phyloP scores from a whole-genome alignment of 92 coral and sea anemone species.

The Umimayanthus chanpuru region DNA sequence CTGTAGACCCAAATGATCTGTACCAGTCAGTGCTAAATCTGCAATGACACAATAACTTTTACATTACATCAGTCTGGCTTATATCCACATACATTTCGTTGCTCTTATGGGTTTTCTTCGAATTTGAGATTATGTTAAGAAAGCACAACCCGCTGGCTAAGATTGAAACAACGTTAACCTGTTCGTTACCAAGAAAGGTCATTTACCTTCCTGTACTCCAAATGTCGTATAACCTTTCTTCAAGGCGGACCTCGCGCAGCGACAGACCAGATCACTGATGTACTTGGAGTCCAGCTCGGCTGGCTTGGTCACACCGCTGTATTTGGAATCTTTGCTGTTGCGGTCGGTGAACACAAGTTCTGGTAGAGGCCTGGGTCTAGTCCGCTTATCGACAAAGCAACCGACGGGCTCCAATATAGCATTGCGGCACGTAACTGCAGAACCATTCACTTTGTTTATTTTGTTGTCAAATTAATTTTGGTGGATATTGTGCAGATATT shows the following conservation, averaged over 20 bases:
- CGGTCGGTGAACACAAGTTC: conserved; percentile 23
- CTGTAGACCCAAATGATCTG: too few relatives aligned
- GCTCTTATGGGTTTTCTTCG: too few relatives aligned
- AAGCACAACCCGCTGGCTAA: too few relatives aligned
- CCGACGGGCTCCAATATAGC: background rate
- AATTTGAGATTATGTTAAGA: too few relatives aligned
- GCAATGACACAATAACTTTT: too few relatives aligned
- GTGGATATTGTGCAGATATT: background rate
- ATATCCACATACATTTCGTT: too few relatives aligned
- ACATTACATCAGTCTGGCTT: too few relatives aligned
- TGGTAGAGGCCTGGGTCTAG: background rate
- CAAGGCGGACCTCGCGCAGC: background rate
- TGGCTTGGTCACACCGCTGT: background rate
- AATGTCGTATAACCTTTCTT: background rate
- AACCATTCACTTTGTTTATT: background rate
- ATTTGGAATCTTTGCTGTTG: background rate
- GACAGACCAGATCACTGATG: conserved; percentile 16
- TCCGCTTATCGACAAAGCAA: conserved; percentile 2
- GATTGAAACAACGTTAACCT: background rate
- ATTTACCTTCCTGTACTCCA: background rate
- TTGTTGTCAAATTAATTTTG: background rate
- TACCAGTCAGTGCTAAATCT: too few relatives aligned
- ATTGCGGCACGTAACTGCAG: background rate
- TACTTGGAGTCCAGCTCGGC: background rate
- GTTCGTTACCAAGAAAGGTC: background rate